Evolutionary conservation across 2,797 vertebrate species (phyloP).

Genomic region (Falco columbarius): DNA sequence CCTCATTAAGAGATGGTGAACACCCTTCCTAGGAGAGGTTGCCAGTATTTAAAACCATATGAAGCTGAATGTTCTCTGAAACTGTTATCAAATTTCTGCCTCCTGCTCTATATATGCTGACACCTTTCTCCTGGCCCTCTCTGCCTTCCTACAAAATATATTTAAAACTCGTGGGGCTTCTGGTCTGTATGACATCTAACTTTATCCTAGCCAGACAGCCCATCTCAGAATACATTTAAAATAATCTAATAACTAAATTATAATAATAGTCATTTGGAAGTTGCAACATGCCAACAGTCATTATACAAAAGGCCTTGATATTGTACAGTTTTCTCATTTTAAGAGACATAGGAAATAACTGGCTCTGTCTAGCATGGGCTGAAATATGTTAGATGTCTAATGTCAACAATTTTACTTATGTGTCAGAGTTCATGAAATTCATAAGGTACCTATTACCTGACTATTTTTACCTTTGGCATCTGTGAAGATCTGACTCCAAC

Average conservation of each 20-base stretch:
- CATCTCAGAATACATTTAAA: conserved; percentile 7
- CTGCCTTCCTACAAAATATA: not conserved
- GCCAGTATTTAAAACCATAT: not conserved
- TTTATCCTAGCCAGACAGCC: not conserved
- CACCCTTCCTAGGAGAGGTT: not conserved
- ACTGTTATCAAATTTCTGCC: not conserved
- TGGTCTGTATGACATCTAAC: not conserved
- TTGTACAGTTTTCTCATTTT: not conserved
- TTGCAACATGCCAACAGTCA: not conserved
- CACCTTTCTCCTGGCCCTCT: not conserved
- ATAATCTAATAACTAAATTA: conserved; percentile 30
- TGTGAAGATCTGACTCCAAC: not conserved
- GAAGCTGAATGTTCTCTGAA: not conserved
- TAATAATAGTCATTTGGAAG: not conserved
- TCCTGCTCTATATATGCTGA: not conserved
- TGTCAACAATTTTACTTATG: not conserved
- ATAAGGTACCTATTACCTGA: not conserved
- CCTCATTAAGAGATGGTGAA: not conserved
- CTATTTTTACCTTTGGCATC: not conserved
- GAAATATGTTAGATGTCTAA: not conserved
- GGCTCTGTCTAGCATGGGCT: not conserved
- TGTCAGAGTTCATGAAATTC: not conserved
- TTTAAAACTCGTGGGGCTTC: not conserved
- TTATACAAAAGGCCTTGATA: not conserved
- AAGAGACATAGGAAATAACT: not conserved